Percentiles rank a stretch among this genome's conserved stretches.
Evolutionary conservation across 2,797 vertebrate species (phyloP).

Genomic region (Percopsis omiscomaycus): DNA sequence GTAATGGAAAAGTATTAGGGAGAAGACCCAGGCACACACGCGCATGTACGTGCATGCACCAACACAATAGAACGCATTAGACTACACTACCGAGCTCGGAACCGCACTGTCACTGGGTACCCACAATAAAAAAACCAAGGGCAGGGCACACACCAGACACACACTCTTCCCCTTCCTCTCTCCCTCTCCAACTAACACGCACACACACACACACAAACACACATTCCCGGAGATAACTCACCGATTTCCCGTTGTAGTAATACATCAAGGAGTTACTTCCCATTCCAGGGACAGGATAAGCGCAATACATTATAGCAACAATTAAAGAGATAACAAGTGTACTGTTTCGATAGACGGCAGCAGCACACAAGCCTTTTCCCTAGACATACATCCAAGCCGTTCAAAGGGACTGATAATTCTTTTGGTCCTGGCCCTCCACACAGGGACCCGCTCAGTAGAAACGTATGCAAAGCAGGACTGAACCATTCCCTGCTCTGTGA

Average conservation of each 20-base stretch:
- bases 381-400: constrained; percentile 85
- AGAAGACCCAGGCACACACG: constrained; percentile 35
- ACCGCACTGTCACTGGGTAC: not conserved
- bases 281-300: constrained; percentile 96
- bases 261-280: constrained; percentile 97
- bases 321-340: constrained; percentile 55
- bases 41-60: constrained; percentile 9
- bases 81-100: not conserved
- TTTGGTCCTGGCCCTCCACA: constrained; percentile 82
- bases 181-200: not conserved
- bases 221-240: constrained; percentile 78
- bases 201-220: not conserved
- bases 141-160: constrained; percentile 5
- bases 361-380: constrained; percentile 74
- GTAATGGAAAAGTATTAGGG: constrained; percentile 62
- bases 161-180: constrained; percentile 34
- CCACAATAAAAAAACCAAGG: constrained; percentile 8
- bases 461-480: constrained; percentile 96
- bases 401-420: constrained; percentile 85
- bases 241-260: constrained; percentile 99
- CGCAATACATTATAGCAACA: constrained; percentile 92
- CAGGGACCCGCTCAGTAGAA: constrained; percentile 91
- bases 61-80: not conserved
- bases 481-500: constrained; percentile 82
- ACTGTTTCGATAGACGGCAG: constrained; percentile 57